Evolutionary conservation across 2,797 vertebrate species (phyloP), one percentile per base, ranked within the genome.

Genomic region (Neosilurus hyrtlii): DNA sequence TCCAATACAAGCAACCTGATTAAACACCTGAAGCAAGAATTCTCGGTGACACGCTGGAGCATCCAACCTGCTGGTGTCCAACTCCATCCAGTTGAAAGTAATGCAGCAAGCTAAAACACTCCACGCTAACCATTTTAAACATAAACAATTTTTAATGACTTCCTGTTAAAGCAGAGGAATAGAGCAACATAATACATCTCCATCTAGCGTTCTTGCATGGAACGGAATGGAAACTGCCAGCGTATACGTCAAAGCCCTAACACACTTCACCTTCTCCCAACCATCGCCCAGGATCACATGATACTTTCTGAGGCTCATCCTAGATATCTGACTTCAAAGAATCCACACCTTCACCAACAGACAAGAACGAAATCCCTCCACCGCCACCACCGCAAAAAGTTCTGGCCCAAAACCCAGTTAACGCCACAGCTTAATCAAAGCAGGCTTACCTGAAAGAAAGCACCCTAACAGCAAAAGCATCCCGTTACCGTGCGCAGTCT

Each of bases 131-230:
- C 7, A 22, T 43, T 43, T 72, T 24, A 26, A 54, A 72, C 11
- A 15, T 24, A 71, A 71, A 37, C 30, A 8, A 67, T 8, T 5
- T 43, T 43, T 43, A 43, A 43, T 43, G 22, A 57, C 16, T 57
- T 37, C 18, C 5, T 37, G 26, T 16, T 56, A 4, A 10, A 7
- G 9, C 24, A 59, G 9, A 76, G 65, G 73, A 77, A 24, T 43
- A 51, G 9, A 78, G 65, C 75, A 77, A 24, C 26, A 26, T 61
- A 75, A 86, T 83, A 92, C 88, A 91, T 88, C 91, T 86, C 91
- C 92, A 92, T 90, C 90, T 91, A 92, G 91, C 90, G 90, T 91
- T 81, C 72, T 81, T 43, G 86, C 84, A 9, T 83, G 89, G 43
- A 43, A 43, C 43, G 8, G 43, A 43, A 43, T 5, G 30, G 89